Evolutionary conservation across 2,797 vertebrate species (phyloP).

Genomic region (Sebastolobus alascanus): DNA sequence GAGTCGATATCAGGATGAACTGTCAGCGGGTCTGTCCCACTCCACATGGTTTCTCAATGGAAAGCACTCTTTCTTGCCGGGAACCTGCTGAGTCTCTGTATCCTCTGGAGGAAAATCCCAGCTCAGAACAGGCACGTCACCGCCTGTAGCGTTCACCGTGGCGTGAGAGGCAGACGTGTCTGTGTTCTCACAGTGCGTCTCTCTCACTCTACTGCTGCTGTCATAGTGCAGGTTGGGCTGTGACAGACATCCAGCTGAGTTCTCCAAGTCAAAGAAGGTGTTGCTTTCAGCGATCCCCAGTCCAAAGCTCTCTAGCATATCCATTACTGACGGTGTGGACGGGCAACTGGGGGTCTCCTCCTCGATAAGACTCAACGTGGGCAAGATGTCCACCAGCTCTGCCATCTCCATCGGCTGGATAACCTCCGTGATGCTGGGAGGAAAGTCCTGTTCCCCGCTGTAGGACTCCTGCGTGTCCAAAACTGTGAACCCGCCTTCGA

Average conservation of each 20-base stretch:
- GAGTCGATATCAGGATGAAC: conserved; percentile 66
- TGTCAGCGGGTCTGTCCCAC: conserved; percentile 76
- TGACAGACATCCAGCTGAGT: conserved; percentile 9
- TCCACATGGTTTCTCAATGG: conserved; percentile 76
- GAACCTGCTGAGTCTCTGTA: conserved; percentile 12
- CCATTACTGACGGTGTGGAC: conserved; percentile 59
- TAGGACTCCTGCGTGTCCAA: conserved; percentile 48
- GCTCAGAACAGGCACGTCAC: neutral
- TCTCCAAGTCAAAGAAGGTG: conserved; percentile 50
- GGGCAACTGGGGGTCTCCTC: conserved; percentile 61
- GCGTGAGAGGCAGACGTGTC: neutral
- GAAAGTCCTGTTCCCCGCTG: conserved; percentile 35
- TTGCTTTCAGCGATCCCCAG: conserved; percentile 62
- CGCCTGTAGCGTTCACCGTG: neutral
- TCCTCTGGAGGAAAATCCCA: conserved; percentile 21
- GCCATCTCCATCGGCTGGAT: conserved; percentile 76
- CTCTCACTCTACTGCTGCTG: conserved; percentile 20
- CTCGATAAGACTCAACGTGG: conserved; percentile 73
- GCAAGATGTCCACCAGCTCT: conserved; percentile 77
- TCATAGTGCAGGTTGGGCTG: neutral
- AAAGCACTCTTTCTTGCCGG: conserved; percentile 25
- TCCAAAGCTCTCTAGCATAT: conserved; percentile 74
- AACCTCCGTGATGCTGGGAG: conserved; percentile 71
- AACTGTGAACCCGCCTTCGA: conserved; percentile 52
- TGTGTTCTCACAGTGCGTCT: conserved; percentile 18